A percentile compares a stretch with the other conserved stretches of the same genome.
Conservation (phyloP, 2,888 invertebrate genomes). For the Frankliniella fusca region DNA sequence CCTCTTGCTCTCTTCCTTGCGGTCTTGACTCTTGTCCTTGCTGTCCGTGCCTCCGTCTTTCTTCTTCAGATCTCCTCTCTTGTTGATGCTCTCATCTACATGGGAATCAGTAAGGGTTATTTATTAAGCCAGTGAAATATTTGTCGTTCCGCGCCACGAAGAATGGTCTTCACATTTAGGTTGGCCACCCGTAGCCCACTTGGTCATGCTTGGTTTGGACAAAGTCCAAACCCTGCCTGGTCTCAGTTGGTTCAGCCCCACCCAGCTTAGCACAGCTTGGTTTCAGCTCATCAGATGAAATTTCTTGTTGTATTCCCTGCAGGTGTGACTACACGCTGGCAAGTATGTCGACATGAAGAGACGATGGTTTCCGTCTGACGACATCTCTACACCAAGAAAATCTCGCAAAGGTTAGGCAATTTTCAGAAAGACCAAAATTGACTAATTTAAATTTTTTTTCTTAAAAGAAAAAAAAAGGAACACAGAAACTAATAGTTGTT, state of each 20-base stretch:
- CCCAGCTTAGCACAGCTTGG: neutral
- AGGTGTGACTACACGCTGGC: neutral
- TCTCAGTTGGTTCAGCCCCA: neutral
- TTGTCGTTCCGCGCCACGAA: neutral
- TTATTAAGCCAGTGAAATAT: constrained; percentile 22
- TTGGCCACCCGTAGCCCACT: neutral
- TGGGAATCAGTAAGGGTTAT: constrained; percentile 41
- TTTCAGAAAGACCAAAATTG: too few relatives aligned
- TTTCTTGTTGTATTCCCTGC: neutral
- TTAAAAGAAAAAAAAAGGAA: too few relatives aligned
- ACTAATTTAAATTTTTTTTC: too few relatives aligned
- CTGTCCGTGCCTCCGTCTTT: constrained; percentile 51
- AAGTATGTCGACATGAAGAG: neutral
- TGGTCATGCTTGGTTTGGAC: neutral
- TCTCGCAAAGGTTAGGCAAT: too few relatives aligned
- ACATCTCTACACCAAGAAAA: neutral
- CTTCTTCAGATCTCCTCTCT: constrained; percentile 51
- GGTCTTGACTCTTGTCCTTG: constrained; percentile 57
- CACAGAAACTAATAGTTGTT: too few relatives aligned
- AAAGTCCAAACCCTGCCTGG: neutral
- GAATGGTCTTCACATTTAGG: neutral
- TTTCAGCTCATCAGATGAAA: neutral
- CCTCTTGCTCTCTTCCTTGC: constrained; percentile 55
- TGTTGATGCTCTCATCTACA: constrained; percentile 49
- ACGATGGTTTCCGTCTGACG: neutral